Evolutionary conservation across 2,888 invertebrate genomes (phyloP), one percentile per base, ranked within the genome.

Genomic region (Anoplius nigerrimus): DNA sequence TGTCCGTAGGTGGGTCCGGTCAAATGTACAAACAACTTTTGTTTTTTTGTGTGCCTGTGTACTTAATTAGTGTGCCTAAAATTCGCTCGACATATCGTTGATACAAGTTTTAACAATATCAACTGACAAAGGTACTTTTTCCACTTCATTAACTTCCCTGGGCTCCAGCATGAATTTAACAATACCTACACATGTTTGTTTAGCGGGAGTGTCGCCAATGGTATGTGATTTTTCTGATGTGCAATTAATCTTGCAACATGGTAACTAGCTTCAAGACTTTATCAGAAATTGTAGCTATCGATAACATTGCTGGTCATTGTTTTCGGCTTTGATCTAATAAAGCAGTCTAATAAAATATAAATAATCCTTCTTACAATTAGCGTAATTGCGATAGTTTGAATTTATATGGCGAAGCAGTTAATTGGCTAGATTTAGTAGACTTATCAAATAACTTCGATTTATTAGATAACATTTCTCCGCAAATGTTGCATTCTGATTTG

Each of bases 231-330:
- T 45, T 45, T 16, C 13, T 45, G 2, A 45, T 11, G 45, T 45
- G 2, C 45, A 45, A 45, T 45, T 58, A 58, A 58, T 58, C 48
- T 48, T 58, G 46, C 58, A 58, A 48, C 58, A 46, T 58, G n/a
- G n/a, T n/a, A n/a, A n/a, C n/a, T n/a, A n/a, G n/a, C n/a, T 45
- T 46, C 46, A 57, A 57, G 46, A 24, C 57, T 57, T 57, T 57
- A 57, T 57, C 46, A 57, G 22, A 57, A 57, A 57, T 46, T 45
- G 52, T 52, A 20, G 11, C 21, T 52, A 18, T 4, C 52, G 52
- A 52, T 52, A 52, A 52, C 52, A 52, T 46, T 58, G 27, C 45
- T 24, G 21, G 48, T 4, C 45, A 21, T 58, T 58, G 46, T 52
- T 52, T 52, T 52, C 52, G 52, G 16, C 20, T 52, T 52, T 45